Evolutionary conservation across 2,113 vertebrate genomes (phyloP).

Genomic region (Plecturocebus donacophilus): DNA sequence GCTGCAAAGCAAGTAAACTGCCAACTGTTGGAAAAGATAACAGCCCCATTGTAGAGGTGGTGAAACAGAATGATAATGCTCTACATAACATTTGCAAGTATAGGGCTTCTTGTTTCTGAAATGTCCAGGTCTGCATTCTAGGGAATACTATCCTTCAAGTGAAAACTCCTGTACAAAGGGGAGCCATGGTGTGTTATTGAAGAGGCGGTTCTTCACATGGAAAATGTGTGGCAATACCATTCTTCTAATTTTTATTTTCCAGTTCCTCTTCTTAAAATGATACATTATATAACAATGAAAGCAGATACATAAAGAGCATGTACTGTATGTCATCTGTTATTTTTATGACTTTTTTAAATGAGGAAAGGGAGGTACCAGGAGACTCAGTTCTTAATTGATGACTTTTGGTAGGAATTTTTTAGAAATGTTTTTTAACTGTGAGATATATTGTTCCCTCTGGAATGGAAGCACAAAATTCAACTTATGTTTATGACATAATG

Average conservation of each 20-base stretch:
- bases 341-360: slow-evolving; percentile 40
- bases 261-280: not conserved
- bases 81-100: not conserved
- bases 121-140: not conserved
- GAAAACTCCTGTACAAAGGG: not conserved
- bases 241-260: not conserved
- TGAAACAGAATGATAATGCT: not conserved
- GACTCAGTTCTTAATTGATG: not conserved
- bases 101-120: not conserved
- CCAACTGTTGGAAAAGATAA: not conserved
- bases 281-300: not conserved
- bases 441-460: not conserved
- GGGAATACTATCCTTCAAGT: not conserved
- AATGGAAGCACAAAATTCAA: not conserved
- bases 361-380: not conserved
- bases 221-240: not conserved
- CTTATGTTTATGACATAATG: not conserved
- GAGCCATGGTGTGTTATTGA: not conserved
- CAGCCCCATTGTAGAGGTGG: not conserved
- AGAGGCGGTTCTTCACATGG: not conserved
- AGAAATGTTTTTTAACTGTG: not conserved
- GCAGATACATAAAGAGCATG: not conserved
- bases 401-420: not conserved
- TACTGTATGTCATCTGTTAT: not conserved
- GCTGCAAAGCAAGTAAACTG: not conserved